These are phyloP conservation scores for Andricus curvator DNA, from an alignment of 2,888 invertebrate genomes.

Conservation along the genomic window DNA sequence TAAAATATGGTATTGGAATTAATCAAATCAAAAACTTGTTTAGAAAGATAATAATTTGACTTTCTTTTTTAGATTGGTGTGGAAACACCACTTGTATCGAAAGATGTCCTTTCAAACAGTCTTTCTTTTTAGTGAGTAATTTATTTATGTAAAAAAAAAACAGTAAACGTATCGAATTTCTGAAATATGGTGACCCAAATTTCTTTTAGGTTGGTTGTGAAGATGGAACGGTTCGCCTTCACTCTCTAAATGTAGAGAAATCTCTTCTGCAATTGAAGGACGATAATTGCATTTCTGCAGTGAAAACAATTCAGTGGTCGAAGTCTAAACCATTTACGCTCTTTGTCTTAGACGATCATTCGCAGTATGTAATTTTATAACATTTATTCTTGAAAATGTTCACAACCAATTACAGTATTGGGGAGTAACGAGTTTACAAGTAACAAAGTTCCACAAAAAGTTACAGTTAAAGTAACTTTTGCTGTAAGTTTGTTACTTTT, in stretches of 20 bases:
- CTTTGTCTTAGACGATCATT: conserved; percentile 78
- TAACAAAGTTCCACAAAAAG: too few relatives aligned
- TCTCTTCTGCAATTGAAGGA: conserved; percentile 77
- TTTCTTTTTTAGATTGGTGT: conserved; percentile 63
- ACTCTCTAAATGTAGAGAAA: conserved; percentile 76
- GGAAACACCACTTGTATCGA: conserved; percentile 78
- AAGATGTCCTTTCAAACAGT: conserved; percentile 78
- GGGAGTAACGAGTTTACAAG: too few relatives aligned
- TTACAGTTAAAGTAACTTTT: too few relatives aligned
- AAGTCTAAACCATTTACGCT: conserved; percentile 79
- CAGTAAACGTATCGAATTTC: not conserved
- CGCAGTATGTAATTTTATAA: conserved; percentile 67
- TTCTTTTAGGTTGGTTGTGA: conserved; percentile 77
- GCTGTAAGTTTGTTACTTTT: too few relatives aligned
- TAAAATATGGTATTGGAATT: conserved; percentile 15
- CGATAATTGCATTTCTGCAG: conserved; percentile 65
- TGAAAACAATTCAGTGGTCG: conserved; percentile 80
- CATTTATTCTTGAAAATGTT: conserved; percentile 12
- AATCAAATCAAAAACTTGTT: not conserved
- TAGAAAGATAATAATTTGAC: conserved; percentile 18
- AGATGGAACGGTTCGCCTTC: conserved; percentile 79
- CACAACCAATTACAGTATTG: not conserved
- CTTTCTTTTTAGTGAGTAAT: conserved; percentile 77
- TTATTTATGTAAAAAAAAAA: conserved; percentile 6
- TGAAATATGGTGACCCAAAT: not conserved